Evolutionary conservation across 1,140 invertebrate species (phyloP), one percentile per base, ranked within the genome.

Genomic region (Melitaea cinxia): DNA sequence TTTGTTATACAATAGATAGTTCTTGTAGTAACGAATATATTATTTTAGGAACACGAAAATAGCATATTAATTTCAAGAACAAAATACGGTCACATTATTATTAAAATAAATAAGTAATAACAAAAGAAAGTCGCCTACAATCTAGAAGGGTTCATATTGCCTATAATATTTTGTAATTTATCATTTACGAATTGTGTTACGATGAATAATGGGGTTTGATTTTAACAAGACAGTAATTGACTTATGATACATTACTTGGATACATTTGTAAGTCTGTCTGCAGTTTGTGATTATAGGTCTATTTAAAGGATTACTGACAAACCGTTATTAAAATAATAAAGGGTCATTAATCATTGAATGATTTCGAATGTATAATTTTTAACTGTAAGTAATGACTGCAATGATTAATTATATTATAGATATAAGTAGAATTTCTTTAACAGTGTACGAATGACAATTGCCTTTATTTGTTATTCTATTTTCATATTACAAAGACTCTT

Each of bases 151-250:
- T 37, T 14, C 10, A 33, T 33, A 5, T 33, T 37, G 15, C 9
- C 6, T 42, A 42, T 17, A 9, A 42, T 15, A 17, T 7, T 42
- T 6, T 7, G 15, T 17, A 42, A 42, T 7, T 42, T 42, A 42
- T 42, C 37, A 42, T 42, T 42, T 42, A 1, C 14, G 7, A 42
- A 42, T 42, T 37, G 37, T 52, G n/a, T 9, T 52, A 26, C 12
- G 2, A 15, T 12, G 9, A 28, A 28, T 52, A 23, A 21, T 14
- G 30, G 12, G n/a, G 24, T 63, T 54, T 57, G 12, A 39, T 39
- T 35, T 60, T 60, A 70, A 67, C 53, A n/a, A 64, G 55, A 4
- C 37, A 37, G 21, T 58, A 45, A 57, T 58, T 33, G 35, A 39
- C 23, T 10, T 26, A n/a, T n/a, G n/a, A n/a, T n/a, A n/a, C n/a